These are phyloP conservation scores for Himalopsyche anomala DNA, from an alignment of 2,888 invertebrate species.

Conservation along the genomic window DNA sequence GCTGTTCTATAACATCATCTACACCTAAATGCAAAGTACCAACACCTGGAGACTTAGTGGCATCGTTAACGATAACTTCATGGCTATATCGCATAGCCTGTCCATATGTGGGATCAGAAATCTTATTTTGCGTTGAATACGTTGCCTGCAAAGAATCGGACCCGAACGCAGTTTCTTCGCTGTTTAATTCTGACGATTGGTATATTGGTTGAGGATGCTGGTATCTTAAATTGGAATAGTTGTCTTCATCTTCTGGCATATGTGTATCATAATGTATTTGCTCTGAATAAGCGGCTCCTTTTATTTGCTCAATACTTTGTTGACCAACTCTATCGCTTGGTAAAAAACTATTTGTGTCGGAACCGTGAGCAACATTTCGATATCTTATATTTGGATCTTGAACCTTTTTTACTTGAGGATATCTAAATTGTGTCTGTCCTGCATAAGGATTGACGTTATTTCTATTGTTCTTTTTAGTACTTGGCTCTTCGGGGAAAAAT, in stretches of 20 bases:
- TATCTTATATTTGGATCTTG: conserved; percentile 72
- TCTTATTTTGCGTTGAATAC: conserved; percentile 54
- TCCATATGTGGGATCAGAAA: conserved; percentile 71
- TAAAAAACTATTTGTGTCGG: conserved; percentile 72
- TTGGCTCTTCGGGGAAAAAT: conserved; percentile 83
- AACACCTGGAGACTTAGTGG: conserved; percentile 71
- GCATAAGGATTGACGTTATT: conserved; percentile 73
- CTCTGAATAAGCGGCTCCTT: conserved; percentile 74
- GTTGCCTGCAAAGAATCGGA: conserved; percentile 57
- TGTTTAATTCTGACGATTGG: conserved; percentile 56
- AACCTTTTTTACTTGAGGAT: conserved; percentile 71
- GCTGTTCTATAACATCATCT: conserved; percentile 72
- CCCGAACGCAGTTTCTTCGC: conserved; percentile 52
- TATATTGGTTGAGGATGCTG: conserved; percentile 64
- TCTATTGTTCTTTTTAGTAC: conserved; percentile 70
- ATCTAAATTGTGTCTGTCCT: conserved; percentile 71
- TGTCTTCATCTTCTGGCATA: conserved; percentile 52
- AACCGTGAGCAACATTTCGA: conserved; percentile 72
- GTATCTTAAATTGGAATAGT: conserved; percentile 55
- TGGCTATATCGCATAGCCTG: conserved; percentile 71
- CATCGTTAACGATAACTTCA: conserved; percentile 69
- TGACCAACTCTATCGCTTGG: conserved; percentile 71
- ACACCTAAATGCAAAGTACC: conserved; percentile 73
- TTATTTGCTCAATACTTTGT: conserved; percentile 75
- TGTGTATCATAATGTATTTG: conserved; percentile 72